Percentiles rank a stretch among this genome's conserved stretches.
phyloP scores from a whole-genome alignment of 2,797 vertebrate species.

The Malurus leucopterus region DNA sequence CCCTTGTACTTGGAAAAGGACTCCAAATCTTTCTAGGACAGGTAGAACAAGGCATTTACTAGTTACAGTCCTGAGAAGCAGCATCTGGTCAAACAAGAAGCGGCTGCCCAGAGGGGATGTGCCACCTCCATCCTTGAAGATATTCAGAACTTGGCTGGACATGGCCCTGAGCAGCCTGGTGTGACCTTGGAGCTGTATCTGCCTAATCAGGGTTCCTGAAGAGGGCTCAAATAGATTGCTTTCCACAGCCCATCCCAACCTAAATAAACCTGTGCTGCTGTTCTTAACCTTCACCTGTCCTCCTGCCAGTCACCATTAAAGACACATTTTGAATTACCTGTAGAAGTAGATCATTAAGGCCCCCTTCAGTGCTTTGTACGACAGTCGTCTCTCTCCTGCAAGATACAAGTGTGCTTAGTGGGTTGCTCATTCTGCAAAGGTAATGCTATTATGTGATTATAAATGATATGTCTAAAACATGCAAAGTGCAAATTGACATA shows the following conservation, averaged over 20 bases:
- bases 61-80: neutral
- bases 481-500: neutral
- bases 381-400: conserved; percentile 90
- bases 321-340: conserved; percentile 73
- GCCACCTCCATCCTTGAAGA: neutral
- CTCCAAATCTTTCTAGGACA: neutral
- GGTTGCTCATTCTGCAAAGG: neutral
- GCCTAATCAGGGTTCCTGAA: neutral
- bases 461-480: neutral
- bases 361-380: conserved; percentile 92
- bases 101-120: neutral
- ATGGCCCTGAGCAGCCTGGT: neutral
- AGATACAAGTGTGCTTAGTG: neutral
- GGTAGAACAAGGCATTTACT: neutral
- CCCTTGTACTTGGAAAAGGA: neutral
- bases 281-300: neutral
- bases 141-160: neutral
- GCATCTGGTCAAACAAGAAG: neutral
- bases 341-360: conserved; percentile 97
- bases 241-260: neutral
- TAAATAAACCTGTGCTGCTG: neutral
- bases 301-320: neutral
- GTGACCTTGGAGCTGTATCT: neutral
- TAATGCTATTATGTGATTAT: neutral
- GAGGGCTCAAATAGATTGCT: neutral